Conservation (phyloP, 2,113 vertebrate genomes). For the Canis aureus region DNA sequence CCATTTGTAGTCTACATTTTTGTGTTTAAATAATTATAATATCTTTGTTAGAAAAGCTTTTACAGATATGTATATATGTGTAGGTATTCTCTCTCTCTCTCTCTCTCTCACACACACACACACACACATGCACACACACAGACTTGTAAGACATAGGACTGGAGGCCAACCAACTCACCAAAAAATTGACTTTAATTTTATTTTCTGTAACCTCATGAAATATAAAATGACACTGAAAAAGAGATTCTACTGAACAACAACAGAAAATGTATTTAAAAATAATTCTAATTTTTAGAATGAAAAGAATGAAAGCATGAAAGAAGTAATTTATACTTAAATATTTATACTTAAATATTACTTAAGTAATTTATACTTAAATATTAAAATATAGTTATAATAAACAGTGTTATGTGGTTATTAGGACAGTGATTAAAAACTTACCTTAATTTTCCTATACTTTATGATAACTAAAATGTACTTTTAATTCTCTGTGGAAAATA, state of each 20-base stretch:
- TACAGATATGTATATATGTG: background rate
- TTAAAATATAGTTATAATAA: background rate
- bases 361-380: slow-evolving; percentile 30
- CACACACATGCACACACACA: background rate
- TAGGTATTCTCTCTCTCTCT: background rate
- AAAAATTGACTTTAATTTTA: slow-evolving; percentile 28
- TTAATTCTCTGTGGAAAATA: background rate
- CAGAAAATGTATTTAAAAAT: slow-evolving; percentile 21
- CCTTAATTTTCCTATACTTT: background rate
- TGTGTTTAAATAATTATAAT: background rate
- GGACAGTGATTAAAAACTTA: slow-evolving; percentile 30
- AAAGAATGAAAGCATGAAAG: background rate
- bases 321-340: slow-evolving; percentile 35
- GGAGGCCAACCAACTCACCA: background rate
- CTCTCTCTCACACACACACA: background rate
- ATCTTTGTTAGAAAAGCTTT: background rate
- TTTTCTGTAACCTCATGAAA: background rate
- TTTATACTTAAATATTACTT: slow-evolving; percentile 35
- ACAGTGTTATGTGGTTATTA: background rate
- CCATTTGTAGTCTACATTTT: background rate
- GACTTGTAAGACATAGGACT: background rate
- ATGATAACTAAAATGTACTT: slow-evolving; percentile 7
- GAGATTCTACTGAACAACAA: background rate
- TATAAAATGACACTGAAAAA: background rate
- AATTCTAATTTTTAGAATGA: background rate